Base-by-base conservation (phyloP, 2,113 vertebrate genomes). In the Myotis lucifugus region DNA sequence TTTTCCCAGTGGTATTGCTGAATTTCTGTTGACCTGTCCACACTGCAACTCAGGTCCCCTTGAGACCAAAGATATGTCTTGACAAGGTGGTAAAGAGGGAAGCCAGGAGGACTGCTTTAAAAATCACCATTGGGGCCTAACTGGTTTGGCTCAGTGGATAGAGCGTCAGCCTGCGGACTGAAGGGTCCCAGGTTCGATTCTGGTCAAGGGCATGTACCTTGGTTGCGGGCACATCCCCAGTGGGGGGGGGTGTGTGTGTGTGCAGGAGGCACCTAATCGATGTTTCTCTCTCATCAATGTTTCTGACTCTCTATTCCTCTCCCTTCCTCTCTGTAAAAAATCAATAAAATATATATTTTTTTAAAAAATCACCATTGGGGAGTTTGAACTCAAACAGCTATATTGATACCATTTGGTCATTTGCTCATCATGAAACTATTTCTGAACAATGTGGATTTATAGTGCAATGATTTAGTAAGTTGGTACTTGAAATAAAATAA, bases 401-500 rank as follows among this genome's bases (percentile, higher is more conserved):
- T 56, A 46, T 5, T 13, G 4, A 73, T 72, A 76, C 1, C 29
- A 70, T 88, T 93, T 87, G 40, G 17, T 88, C 59, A 66, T 85
- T 79, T 56, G 19, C 10, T 94, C 50, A 90, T 82, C 48, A 73
- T 34, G 67, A 76, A 96, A 90, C 76, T 56, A 85, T 77, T 52
- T 67, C 29, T 83, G 59, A 70, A 66, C 78, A 72, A 66, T 73
- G 67, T 91, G 46, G 18, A 79, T 85, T 94, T 88, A 52, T 13
- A 64, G 84, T 81, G 8, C 14, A n/a, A 59, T 12, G 32, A 81
- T 56, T 93, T 96, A 91, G 46, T 72, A 93, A 59, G 14, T 56
- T 69, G 37, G 42, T 48, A 81, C 32, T 76, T 84, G 81, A 89
- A 82, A 90, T 85, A 90, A 90, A 90, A 66, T 34, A 88, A 54